Evolutionary conservation across 2,797 vertebrate genomes (phyloP).

Genomic region (Lacerta bilineata): DNA sequence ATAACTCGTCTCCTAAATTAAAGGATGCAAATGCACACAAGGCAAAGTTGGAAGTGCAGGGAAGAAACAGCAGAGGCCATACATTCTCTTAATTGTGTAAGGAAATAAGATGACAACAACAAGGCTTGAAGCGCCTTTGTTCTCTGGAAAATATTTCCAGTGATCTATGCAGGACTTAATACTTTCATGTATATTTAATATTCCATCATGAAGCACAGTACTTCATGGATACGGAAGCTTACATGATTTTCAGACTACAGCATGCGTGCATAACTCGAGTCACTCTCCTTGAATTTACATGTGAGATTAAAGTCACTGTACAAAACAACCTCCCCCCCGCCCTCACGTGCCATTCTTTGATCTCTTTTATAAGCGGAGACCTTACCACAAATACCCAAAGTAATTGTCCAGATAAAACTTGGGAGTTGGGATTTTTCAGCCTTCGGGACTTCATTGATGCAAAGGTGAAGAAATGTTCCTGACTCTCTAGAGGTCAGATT

Average conservation of each 20-base stretch:
- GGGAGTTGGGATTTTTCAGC: not conserved
- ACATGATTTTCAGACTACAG: conserved; percentile 33
- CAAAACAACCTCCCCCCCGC: not conserved
- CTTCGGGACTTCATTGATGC: not conserved
- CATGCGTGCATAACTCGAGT: conserved; percentile 30
- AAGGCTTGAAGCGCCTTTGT: conserved; percentile 14
- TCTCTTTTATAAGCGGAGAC: not conserved
- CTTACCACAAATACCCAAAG: not conserved
- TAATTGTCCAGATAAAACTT: not conserved
- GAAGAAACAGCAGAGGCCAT: not conserved
- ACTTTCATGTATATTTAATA: conserved; percentile 46
- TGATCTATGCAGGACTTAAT: conserved; percentile 26
- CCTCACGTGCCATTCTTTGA: not conserved
- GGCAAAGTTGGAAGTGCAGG: not conserved
- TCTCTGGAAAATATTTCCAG: conserved; percentile 34
- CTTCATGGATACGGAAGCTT: not conserved
- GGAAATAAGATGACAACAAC: conserved; percentile 33
- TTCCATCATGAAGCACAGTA: conserved; percentile 23
- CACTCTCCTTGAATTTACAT: conserved; percentile 31
- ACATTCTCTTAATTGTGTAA: conserved; percentile 41
- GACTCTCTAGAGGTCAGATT: not conserved
- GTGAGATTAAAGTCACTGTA: conserved; percentile 24
- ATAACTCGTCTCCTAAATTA: not conserved
- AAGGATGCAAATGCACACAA: conserved; percentile 26
- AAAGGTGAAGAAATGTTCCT: not conserved